A percentile compares a stretch with the other conserved stretches of the same genome.
Conservation (phyloP, 2,888 invertebrate species). For the Apocheima hispidaria region DNA sequence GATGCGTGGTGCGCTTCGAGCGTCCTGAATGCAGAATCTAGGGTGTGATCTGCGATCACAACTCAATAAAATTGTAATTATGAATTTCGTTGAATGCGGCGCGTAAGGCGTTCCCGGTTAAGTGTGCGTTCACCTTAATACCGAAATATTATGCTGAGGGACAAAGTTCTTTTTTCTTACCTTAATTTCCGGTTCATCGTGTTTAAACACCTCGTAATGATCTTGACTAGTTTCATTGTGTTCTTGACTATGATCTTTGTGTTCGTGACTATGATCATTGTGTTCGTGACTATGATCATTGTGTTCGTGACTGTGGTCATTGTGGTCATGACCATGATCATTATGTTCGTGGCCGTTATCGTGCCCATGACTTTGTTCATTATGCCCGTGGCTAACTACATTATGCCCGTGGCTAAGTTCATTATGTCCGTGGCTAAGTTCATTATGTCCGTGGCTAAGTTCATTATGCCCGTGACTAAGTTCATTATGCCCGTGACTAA, state of each 20-base stretch:
- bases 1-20: too few relatives aligned
- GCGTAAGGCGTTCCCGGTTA: too few relatives aligned
- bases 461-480: conserved; percentile 5
- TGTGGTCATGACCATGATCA: conserved; percentile 16
- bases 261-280: conserved; percentile 8
- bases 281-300: conserved; percentile 22
- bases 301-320: conserved; percentile 28
- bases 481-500: conserved; percentile 2
- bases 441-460: conserved; percentile 11
- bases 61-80: too few relatives aligned
- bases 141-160: too few relatives aligned
- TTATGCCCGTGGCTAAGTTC: conserved; percentile 20
- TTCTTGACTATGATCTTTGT: conserved; percentile 14
- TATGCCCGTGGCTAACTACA: conserved; percentile 1
- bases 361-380: conserved; percentile 6
- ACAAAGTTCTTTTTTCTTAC: neutral
- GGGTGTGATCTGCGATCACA: too few relatives aligned
- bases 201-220: neutral
- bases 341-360: neutral
- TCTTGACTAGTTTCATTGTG: conserved; percentile 24
- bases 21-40: too few relatives aligned
- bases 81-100: too few relatives aligned
- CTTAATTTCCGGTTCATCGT: conserved; percentile 7
- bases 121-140: too few relatives aligned
- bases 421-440: conserved; percentile 28